Evolutionary conservation across 2,888 invertebrate genomes (phyloP), one percentile per base, ranked within the genome.

Genomic region (Ramazzottius varieornatus): DNA sequence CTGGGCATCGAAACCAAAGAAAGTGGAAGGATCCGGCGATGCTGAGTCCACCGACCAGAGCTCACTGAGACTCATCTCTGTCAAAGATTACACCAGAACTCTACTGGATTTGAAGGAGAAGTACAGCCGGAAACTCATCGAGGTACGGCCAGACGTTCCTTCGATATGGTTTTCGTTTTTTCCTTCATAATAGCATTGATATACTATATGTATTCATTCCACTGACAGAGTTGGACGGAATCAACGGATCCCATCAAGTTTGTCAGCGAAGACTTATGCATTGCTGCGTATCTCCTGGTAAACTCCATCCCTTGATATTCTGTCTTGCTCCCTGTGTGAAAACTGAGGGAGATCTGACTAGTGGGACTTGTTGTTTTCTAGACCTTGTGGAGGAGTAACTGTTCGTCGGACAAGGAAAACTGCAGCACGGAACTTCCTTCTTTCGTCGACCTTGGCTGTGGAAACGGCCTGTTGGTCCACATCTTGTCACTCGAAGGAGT

Each of bases 391-490:
- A 20, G 8, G 40, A 40, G 13, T 40, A 8, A 13, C 40, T 40
- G 8, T 20, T 40, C 20, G 40, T 40, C 20, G n/a, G 81, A 82
- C 69, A 75, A 80, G 66, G 71, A 72, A 2, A 71, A 73, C n/a
- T 75, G 72, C 33, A 76, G 77, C 63, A 68, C 75, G 1, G 69
- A 72, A 63, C 72, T 71, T 65, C 83, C 82, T 71, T 80, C 80
- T 1, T 96, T 94, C 80, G 83, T 92, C 0, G 96, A 98, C 77
- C 80, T 94, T 65, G 96, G 98, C 0, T 98, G 96, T 80, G 96
- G 98, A 0, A 98, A 98, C 80, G 98, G 98, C 20, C 79, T 94
- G 33, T 78, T 96, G 8, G 91, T 91, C 1, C 84, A 88, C 74
- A 83, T 94, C 69, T 79, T 96, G 20, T 81, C 82, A 63, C 81